Percentiles rank a stretch among this genome's conserved stretches.
Conservation (phyloP, 2,797 vertebrate species). For the Emys orbicularis region DNA sequence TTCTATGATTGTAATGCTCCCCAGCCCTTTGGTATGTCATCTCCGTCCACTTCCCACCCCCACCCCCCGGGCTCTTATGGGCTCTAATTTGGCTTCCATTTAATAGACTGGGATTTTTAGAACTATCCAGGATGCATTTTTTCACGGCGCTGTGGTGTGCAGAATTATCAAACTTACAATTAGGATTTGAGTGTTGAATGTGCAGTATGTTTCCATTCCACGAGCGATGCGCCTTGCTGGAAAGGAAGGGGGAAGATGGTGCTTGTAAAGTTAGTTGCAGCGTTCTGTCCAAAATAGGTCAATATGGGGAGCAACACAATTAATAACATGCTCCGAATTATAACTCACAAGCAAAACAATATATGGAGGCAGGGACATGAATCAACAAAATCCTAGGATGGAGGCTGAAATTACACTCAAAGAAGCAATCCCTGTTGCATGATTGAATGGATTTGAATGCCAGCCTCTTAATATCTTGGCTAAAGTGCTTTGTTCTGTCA, state of each 20-base stretch:
- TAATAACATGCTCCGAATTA: background rate
- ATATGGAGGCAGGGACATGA: rapidly evolving
- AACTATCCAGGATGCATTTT: background rate
- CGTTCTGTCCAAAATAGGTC: background rate
- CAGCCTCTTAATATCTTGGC: background rate
- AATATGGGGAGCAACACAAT: rapidly evolving
- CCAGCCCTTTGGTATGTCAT: background rate
- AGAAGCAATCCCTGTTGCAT: background rate
- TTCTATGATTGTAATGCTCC: background rate
- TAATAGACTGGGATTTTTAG: background rate
- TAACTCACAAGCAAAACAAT: rapidly evolving
- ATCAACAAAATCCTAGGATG: background rate
- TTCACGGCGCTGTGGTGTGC: background rate
- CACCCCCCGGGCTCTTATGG: background rate
- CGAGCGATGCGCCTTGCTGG: background rate
- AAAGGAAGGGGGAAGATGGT: background rate
- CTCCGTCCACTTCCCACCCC: background rate
- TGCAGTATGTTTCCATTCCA: background rate
- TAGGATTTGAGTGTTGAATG: background rate
- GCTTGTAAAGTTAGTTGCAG: background rate
- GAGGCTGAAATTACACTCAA: background rate
- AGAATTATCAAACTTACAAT: background rate
- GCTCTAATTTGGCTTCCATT: background rate
- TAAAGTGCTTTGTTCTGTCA: background rate
- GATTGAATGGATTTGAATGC: background rate